These are phyloP conservation scores for Onychomys torridus DNA, from an alignment of 2,797 vertebrate species.

Conservation along the genomic window DNA sequence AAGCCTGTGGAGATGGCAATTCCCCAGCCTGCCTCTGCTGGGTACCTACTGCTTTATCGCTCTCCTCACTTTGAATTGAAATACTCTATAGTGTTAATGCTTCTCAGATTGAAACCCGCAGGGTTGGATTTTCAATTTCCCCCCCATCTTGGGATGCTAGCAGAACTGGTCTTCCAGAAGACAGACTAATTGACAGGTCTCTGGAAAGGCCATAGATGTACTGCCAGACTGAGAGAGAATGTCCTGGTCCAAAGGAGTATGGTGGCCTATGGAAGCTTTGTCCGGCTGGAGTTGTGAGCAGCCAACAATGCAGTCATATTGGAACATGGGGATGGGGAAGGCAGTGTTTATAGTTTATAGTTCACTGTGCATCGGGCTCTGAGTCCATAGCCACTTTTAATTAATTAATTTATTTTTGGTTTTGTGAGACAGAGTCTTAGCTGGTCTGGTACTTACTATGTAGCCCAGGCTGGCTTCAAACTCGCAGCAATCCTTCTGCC, in stretches of 20 bases:
- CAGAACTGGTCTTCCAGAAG: slow-evolving; percentile 47
- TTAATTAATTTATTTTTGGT: not conserved
- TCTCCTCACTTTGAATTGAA: slow-evolving; percentile 65
- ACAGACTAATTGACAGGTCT: slow-evolving; percentile 13
- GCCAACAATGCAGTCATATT: not conserved
- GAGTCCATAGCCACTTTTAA: not conserved
- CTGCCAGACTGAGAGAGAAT: not conserved
- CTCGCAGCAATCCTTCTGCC: not conserved
- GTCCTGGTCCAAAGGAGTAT: not conserved
- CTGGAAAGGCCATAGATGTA: not conserved
- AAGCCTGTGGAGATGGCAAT: slow-evolving; percentile 55
- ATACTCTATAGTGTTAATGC: slow-evolving; percentile 60
- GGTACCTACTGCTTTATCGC: slow-evolving; percentile 41
- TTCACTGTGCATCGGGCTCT: not conserved
- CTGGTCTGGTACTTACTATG: not conserved
- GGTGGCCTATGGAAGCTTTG: not conserved
- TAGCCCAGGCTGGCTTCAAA: not conserved
- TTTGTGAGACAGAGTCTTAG: not conserved
- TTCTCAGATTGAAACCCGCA: slow-evolving; percentile 65
- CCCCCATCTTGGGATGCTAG: not conserved
- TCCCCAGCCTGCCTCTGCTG: slow-evolving; percentile 63
- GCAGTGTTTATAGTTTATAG: not conserved
- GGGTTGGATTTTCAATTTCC: slow-evolving; percentile 52
- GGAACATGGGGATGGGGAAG: accelerated
- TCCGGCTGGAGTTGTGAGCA: not conserved